A percentile compares a stretch with the other conserved stretches of the same genome.
Evolutionary conservation across 2,888 invertebrate genomes (phyloP).

Genomic region (Crepidodera aurea): DNA sequence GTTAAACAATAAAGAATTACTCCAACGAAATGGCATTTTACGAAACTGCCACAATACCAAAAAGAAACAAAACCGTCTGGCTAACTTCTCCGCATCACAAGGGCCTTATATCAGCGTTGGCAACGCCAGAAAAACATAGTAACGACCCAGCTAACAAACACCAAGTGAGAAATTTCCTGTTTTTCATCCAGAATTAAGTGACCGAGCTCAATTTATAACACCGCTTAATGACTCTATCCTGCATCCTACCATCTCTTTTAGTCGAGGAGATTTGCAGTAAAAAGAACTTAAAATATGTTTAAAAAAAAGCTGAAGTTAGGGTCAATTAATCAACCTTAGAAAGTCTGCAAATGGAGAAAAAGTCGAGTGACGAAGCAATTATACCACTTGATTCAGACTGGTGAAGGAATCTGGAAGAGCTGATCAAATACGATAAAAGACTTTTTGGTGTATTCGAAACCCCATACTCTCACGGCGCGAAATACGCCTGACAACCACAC

Average conservation of each 20-base stretch:
- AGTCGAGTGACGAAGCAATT: too few species aligned
- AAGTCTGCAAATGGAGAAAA: too few species aligned
- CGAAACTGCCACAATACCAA: neutral
- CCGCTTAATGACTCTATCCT: slow-evolving; percentile 30
- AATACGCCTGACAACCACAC: too few species aligned
- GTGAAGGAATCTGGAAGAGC: too few species aligned
- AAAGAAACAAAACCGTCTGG: slow-evolving; percentile 11
- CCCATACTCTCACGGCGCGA: too few species aligned
- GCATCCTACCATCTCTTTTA: slow-evolving; percentile 11
- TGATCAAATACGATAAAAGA: too few species aligned
- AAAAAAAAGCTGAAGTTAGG: neutral
- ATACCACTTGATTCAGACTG: too few species aligned
- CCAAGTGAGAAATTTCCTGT: slow-evolving; percentile 28
- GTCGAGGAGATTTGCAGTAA: neutral
- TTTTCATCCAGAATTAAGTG: slow-evolving; percentile 35
- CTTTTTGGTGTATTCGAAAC: too few species aligned
- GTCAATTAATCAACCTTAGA: too few species aligned
- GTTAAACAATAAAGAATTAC: neutral
- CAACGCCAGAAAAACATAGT: slow-evolving; percentile 18
- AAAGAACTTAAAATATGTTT: too few species aligned
- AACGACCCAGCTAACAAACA: slow-evolving; percentile 29
- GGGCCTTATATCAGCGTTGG: slow-evolving; percentile 13
- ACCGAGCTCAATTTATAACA: slow-evolving; percentile 33
- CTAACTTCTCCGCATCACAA: slow-evolving; percentile 4
- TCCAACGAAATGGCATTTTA: neutral